Evolutionary conservation across 2,113 vertebrate genomes (phyloP), one percentile per base, ranked within the genome.

Genomic region (Plotosus lineatus): DNA sequence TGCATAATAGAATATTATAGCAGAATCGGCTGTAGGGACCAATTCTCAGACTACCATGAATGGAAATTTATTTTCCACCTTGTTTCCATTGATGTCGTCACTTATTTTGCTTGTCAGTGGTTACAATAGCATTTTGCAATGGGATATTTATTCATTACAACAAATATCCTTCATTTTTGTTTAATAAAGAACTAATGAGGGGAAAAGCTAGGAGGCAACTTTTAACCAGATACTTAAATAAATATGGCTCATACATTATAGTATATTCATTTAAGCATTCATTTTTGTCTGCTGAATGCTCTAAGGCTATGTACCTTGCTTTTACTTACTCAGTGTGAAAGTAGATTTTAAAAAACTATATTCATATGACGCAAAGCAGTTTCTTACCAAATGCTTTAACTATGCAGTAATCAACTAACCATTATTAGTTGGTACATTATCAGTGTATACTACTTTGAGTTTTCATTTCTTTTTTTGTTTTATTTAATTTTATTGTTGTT

Each of bases 21-120:
- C 63, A 15, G n/a, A 23, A 50, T 71, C 40, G 42, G 51, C 17
- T 71, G 26, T 6, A 44, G 3, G 9, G 38, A 46, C 14, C 75
- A 40, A 71, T 44, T 58, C 56, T 56, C 6, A 46, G 46, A 56
- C 55, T 46, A 28, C n/a, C 7, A 31, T 58, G 10, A 51, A 10
- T 66, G 26, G 46, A 66, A 81, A 76, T 56, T 36, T 28, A 15
- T 50, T 73, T 72, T 80, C 51, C 68, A 61, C 28, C 68, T 60
- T 12, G 23, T 42, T 66, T 66, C n/a, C 48, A 55, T 31, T 55
- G 28, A 73, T 74, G 58, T 81, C 58, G 12, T 50, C 71, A 53
- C 11, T 81, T 75, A 33, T 65, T 75, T 65, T 75, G 36, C 65
- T 81, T 31, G 31, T 73, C 55, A 74, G 42, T 65, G n/a, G 48